A percentile compares a stretch with the other conserved stretches of the same genome.
These are phyloP conservation scores for Neodontobutis hainanensis DNA, from an alignment of 2,113 vertebrate genomes.

Conservation along the genomic window DNA sequence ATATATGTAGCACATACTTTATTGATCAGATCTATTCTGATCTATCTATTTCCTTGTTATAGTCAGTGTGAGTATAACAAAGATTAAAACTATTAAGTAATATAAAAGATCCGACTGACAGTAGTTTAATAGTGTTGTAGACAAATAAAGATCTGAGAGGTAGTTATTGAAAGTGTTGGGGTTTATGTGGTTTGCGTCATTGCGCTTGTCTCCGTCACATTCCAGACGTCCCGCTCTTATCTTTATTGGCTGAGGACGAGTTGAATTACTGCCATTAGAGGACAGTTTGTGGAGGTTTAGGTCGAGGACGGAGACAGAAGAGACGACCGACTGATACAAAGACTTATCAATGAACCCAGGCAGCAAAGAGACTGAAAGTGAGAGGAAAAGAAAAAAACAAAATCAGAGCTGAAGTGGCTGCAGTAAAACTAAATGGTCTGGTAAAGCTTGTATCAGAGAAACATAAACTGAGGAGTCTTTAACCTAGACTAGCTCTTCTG, in stretches of 20 bases:
- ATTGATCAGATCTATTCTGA: too few species aligned
- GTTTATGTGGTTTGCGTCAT: constrained; percentile 41
- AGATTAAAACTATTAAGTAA: neutral
- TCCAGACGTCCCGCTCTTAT: constrained; percentile 69
- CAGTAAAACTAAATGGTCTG: constrained; percentile 54
- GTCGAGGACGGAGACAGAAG: constrained; percentile 40
- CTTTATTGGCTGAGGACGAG: constrained; percentile 74
- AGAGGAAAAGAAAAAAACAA: constrained; percentile 12
- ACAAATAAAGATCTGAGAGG: constrained; percentile 8
- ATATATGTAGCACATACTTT: too few species aligned
- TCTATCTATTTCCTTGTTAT: too few species aligned
- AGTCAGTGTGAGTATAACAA: too few species aligned
- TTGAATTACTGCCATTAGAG: constrained; percentile 49
- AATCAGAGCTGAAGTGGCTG: constrained; percentile 19
- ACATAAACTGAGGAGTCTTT: constrained; percentile 20
- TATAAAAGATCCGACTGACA: neutral
- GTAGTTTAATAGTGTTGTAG: neutral
- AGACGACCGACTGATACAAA: constrained; percentile 30
- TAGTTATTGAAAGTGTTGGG: constrained; percentile 23
- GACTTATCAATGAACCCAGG: constrained; percentile 35
- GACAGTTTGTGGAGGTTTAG: constrained; percentile 37
- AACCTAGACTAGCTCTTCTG: neutral
- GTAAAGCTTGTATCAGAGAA: constrained; percentile 34
- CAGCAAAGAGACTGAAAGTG: constrained; percentile 4
- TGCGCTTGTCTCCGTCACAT: constrained; percentile 60